These are phyloP conservation scores for Hypomecis punctinalis DNA, from an alignment of 2,888 invertebrate species.

Conservation along the genomic window DNA sequence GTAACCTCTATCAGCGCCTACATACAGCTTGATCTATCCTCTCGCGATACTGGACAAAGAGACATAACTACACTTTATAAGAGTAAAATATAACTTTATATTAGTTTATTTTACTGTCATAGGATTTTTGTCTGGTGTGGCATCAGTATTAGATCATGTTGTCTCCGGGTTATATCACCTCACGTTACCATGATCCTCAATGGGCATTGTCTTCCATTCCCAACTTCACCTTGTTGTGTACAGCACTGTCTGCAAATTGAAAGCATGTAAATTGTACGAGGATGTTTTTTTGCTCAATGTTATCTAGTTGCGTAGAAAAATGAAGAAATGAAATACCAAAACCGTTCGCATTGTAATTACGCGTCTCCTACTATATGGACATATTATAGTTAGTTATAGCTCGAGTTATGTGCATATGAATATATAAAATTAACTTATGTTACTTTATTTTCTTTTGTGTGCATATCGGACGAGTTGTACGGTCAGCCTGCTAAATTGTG, in stretches of 20 bases:
- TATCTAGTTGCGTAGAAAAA: constrained; percentile 71
- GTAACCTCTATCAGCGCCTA: constrained; percentile 45
- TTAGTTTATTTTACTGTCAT: too few relatives aligned
- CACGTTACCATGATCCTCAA: constrained; percentile 71
- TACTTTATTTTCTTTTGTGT: constrained; percentile 44
- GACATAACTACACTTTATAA: too few relatives aligned
- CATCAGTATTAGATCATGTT: too few relatives aligned
- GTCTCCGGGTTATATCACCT: constrained; percentile 32
- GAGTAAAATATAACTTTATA: too few relatives aligned
- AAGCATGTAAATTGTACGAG: constrained; percentile 46
- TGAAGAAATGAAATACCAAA: constrained; percentile 67
- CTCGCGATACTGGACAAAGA: too few relatives aligned
- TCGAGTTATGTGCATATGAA: constrained; percentile 32
- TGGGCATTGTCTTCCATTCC: constrained; percentile 78
- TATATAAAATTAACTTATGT: constrained; percentile 47
- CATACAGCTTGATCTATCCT: too few relatives aligned
- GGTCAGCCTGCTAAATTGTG: constrained; percentile 34
- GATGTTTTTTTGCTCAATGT: constrained; percentile 71
- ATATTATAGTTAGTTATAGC: constrained; percentile 26
- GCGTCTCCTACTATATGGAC: constrained; percentile 37
- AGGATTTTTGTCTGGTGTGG: too few relatives aligned
- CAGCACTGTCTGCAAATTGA: constrained; percentile 52
- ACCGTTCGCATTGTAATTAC: constrained; percentile 58
- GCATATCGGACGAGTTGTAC: constrained; percentile 33
- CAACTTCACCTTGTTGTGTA: constrained; percentile 75